phyloP scores from a whole-genome alignment of 2,797 vertebrate species.

The Oreochromis mossambicus region DNA sequence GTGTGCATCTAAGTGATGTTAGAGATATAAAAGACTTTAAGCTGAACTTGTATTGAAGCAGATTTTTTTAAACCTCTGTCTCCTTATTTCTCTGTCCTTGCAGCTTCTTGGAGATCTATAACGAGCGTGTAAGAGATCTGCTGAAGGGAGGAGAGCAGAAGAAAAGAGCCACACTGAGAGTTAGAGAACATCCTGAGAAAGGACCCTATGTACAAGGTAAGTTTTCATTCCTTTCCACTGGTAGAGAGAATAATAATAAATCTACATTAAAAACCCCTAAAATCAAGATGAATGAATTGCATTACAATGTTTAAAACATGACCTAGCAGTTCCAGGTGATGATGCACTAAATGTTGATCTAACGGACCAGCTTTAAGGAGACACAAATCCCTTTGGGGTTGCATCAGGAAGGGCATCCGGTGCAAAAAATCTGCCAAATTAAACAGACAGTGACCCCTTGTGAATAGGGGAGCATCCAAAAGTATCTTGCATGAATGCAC shows the following conservation, averaged over 20 bases:
- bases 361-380: background rate
- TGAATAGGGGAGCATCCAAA: background rate
- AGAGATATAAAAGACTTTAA: background rate
- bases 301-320: background rate
- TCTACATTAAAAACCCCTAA: background rate
- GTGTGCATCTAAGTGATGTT: background rate
- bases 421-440: background rate
- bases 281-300: background rate
- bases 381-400: background rate
- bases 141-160: conserved; percentile 81
- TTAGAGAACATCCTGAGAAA: conserved; percentile 94
- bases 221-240: background rate
- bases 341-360: background rate
- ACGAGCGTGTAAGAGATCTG: conserved; percentile 92
- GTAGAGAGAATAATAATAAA: background rate
- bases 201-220: conserved; percentile 96
- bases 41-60: background rate
- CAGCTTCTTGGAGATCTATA: conserved; percentile 98
- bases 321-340: background rate
- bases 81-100: background rate
- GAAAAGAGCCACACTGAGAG: conserved; percentile 83
- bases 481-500: background rate
- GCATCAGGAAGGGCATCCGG: background rate
- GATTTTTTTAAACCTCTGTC: background rate
- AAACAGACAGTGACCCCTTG: background rate